These are phyloP conservation scores for Crotalus viridis DNA, from an alignment of 2,113 vertebrate species.

Conservation along the genomic window DNA sequence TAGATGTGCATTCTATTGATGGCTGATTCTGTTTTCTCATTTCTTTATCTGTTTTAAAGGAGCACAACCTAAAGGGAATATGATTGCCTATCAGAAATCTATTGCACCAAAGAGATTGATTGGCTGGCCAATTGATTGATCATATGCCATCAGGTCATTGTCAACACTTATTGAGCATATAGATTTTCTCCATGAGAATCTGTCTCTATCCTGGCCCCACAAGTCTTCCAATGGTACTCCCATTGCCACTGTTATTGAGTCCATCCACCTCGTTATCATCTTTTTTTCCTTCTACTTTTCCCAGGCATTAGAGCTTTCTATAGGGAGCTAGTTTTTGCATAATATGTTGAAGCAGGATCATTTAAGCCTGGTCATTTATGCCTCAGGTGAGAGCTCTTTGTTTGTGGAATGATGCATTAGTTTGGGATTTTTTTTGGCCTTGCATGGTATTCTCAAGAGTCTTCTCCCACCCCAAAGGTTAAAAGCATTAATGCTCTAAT, in stretches of 20 bases:
- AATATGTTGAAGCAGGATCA: not conserved
- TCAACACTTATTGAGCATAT: not conserved
- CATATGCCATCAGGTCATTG: not conserved
- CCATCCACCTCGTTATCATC: not conserved
- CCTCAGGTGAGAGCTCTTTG: not conserved
- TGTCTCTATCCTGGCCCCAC: not conserved
- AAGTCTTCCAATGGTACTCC: not conserved
- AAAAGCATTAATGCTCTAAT: not conserved
- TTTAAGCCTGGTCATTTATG: not conserved
- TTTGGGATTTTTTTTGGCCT: not conserved
- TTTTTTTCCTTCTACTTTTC: not conserved
- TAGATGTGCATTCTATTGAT: not conserved
- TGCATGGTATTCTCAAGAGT: not conserved
- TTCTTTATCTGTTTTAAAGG: not conserved
- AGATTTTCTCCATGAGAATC: not conserved
- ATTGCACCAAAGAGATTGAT: not conserved
- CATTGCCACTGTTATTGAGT: not conserved
- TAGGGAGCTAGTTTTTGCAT: not conserved
- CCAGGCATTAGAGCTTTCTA: not conserved
- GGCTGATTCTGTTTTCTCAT: not conserved
- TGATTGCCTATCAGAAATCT: not conserved
- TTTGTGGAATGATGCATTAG: not conserved
- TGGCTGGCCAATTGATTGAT: not conserved
- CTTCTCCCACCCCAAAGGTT: not conserved
- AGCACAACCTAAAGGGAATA: not conserved